Conservation (phyloP, 2,113 vertebrate species). For the Serilophus lunatus region DNA sequence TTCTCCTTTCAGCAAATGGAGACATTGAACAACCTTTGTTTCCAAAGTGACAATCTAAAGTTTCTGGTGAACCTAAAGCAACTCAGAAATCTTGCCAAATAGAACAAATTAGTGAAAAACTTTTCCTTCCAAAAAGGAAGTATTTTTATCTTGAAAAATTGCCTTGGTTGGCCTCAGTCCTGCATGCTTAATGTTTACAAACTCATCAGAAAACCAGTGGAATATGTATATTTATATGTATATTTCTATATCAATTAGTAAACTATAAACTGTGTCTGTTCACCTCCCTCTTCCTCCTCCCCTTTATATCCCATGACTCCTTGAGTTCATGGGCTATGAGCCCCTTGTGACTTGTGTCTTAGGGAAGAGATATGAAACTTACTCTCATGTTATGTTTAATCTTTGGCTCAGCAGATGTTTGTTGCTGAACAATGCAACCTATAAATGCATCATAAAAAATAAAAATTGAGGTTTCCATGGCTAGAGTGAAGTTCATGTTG, state of each 20-base stretch:
- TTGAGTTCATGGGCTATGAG: background rate
- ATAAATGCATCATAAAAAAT: background rate
- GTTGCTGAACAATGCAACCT: background rate
- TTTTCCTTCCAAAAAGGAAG: background rate
- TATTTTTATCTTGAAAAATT: background rate
- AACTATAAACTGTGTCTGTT: rapidly evolving
- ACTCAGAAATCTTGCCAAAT: background rate
- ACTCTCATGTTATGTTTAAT: background rate
- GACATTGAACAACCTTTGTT: background rate
- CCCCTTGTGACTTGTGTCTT: background rate
- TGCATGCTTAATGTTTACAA: background rate
- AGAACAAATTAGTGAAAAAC: background rate
- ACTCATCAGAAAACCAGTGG: background rate
- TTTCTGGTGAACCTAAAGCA: background rate
- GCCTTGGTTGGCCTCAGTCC: background rate
- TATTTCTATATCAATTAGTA: background rate
- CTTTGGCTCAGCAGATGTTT: background rate
- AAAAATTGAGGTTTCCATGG: background rate
- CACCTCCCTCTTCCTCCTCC: rapidly evolving
- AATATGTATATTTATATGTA: background rate
- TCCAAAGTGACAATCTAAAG: background rate
- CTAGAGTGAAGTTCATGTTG: background rate
- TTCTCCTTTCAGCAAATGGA: background rate
- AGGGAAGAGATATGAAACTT: background rate
- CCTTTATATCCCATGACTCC: background rate